Evolutionary conservation across 2,888 invertebrate species (phyloP), one percentile per base, ranked within the genome.

Genomic region (Heliconius hortense): DNA sequence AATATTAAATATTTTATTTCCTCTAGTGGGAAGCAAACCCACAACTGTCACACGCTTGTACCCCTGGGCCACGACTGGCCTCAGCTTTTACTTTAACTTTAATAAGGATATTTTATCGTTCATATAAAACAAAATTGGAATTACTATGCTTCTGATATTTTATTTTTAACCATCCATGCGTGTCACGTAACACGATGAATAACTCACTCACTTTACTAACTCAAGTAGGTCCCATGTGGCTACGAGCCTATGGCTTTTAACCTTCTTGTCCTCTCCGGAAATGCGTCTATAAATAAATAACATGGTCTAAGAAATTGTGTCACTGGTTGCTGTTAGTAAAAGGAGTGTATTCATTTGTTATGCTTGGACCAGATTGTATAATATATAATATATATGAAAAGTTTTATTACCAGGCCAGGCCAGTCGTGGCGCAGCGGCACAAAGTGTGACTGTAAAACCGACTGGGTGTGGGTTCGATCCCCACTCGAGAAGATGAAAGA

Each of bases 201-300:
- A 73, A 67, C 59, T 43, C n/a, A 62, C 62, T 39, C 39, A 67
- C 64, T 73, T 59, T 56, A 24, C 69, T 24, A 28, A 76, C 73
- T 69, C 43, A 31, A n/a, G n/a, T n/a, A 39, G 31, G 66, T 48
- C 70, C 70, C 70, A 74, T 74, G 70, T 76, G 70, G 15, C 39
- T 31, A 18, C 48, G 26, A n/a, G 59, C 35, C 43, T 60, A 71
- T 35, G 70, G 26, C 35, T 28, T 69, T 39, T 76, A 76, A 76
- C 76, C 43, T 71, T 43, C 18, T 66, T 35, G 39, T 69, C 59
- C 70, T 48, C 39, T 53, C 26, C 8, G 48, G 4, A 53, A 73
- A 26, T 43, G 0, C 39, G 18, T 71, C 39, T 60, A 31, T 60
- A 71, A 71, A 71, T 60, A 71, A 60, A 71, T 71, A 60, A 71